phyloP scores from a whole-genome alignment of 2,797 vertebrate species.

The Myotis myotis region DNA sequence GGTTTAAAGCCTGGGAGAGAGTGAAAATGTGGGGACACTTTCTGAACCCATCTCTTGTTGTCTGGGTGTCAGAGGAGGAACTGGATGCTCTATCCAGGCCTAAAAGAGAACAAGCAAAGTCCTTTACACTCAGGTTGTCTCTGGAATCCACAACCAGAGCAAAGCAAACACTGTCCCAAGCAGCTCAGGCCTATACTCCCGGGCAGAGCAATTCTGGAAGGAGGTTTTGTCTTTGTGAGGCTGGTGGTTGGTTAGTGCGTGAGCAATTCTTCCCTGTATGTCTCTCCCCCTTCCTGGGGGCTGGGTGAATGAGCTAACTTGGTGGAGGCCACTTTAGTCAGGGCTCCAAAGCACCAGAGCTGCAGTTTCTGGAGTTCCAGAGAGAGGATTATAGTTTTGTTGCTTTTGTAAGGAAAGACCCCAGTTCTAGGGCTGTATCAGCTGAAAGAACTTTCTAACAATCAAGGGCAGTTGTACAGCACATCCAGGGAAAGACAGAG shows the following conservation, averaged over 20 bases:
- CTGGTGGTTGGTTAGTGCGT: background rate
- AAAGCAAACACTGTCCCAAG: background rate
- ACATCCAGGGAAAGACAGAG: background rate
- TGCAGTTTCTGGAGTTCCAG: background rate
- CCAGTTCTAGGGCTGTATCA: background rate
- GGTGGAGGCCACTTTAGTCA: background rate
- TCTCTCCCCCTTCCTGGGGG: background rate
- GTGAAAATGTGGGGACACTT: background rate
- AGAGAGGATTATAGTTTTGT: background rate
- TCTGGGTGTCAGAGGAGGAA: background rate
- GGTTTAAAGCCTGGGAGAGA: background rate
- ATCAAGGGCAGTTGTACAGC: background rate
- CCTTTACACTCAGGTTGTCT: background rate
- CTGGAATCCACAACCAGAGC: background rate
- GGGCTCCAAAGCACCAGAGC: background rate
- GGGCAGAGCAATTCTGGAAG: background rate
- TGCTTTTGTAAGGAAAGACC: background rate
- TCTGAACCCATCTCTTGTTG: background rate
- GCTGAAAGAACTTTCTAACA: background rate
- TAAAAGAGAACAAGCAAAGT: background rate
- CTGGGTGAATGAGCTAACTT: background rate
- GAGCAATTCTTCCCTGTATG: background rate
- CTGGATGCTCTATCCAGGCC: background rate
- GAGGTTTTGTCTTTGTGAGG: background rate
- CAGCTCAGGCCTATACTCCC: background rate